Evolutionary conservation across 2,888 invertebrate genomes (phyloP), one percentile per base, ranked within the genome.

Genomic region (Synergus itoensis): DNA sequence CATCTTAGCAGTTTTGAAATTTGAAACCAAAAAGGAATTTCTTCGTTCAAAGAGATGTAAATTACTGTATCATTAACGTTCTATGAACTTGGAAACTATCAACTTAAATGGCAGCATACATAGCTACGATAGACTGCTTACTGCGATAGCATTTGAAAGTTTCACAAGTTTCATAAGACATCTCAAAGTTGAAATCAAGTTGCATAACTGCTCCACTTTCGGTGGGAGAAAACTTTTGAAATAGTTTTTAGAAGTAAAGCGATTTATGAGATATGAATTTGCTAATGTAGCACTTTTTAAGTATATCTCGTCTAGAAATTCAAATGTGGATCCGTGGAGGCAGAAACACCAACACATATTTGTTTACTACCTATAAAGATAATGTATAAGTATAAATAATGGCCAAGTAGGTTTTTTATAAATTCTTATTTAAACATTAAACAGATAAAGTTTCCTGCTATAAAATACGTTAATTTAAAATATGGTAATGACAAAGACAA

Each of bases 401-500:
- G 36, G 36, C 36, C 28, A 28, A 28, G 28, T 28, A 28, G 28
- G 28, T 1, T 3, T 28, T 28, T 28, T 3, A 28, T 28, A 28
- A 28, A n/a, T n/a, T n/a, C n/a, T n/a, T n/a, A n/a, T n/a, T n/a
- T n/a, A n/a, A n/a, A n/a, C n/a, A n/a, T n/a, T n/a, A n/a, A n/a
- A n/a, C n/a, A n/a, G n/a, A n/a, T n/a, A n/a, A n/a, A n/a, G 16
- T n/a, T 28, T 40, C 11, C 36, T 53, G 53, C 36, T 48, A 9
- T n/a, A 18, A 36, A n/a, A 9, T 53, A 73, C 36, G 73, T 36
- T 73, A 73, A 53, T 73, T 73, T 53, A 4, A 73, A 73, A 40
- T 73, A 73, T 53, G 53, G 28, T 53, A 73, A 73, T 73, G 53
- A 40, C 28, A 69, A 18, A 45, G 69, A 69, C 53, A 28, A 28